Conservation (phyloP, 1,140 invertebrate species). For the Zaprionus vittiger region DNA sequence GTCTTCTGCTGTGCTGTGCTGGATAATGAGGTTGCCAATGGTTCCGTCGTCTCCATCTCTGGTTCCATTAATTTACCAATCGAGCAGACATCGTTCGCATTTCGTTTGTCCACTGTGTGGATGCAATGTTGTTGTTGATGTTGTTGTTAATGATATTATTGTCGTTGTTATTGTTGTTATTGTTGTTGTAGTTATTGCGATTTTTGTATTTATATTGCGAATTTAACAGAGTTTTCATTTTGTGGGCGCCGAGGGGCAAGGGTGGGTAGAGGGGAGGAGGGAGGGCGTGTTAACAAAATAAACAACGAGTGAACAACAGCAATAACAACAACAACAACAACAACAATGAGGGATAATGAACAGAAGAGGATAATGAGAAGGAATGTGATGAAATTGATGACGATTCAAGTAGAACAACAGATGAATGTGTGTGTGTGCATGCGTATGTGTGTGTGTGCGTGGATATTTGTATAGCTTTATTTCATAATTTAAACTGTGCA, state of each 20-base stretch:
- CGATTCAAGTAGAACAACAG: conserved; percentile 3
- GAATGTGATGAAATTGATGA: conserved; percentile 22
- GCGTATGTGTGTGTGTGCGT: conserved; percentile 1
- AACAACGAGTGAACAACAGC: conserved; percentile 40
- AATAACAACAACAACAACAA: conserved; percentile 43
- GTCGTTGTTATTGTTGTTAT: conserved; percentile 14
- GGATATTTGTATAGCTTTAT: conserved; percentile 24
- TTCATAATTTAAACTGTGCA: conserved; percentile 12
- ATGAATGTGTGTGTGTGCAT: conserved; percentile 18
- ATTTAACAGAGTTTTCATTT: background rate
- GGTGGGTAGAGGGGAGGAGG: background rate
- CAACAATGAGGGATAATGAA: conserved; percentile 44
- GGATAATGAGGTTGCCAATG: conserved; percentile 44
- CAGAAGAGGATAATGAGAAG: conserved; percentile 54
- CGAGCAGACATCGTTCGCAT: conserved; percentile 77
- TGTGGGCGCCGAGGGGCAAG: background rate
- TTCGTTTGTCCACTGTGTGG: conserved; percentile 74
- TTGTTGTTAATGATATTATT: conserved; percentile 6
- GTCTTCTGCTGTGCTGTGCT: conserved; percentile 33
- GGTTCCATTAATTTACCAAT: conserved; percentile 72
- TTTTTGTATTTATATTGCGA: conserved; percentile 3
- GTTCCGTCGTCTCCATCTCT: conserved; percentile 11
- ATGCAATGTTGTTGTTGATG: conserved; percentile 47
- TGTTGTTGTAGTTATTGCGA: background rate
- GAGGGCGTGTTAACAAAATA: conserved; percentile 39